Conservation (phyloP, 2,888 invertebrate genomes). For the Theretra japonica region DNA sequence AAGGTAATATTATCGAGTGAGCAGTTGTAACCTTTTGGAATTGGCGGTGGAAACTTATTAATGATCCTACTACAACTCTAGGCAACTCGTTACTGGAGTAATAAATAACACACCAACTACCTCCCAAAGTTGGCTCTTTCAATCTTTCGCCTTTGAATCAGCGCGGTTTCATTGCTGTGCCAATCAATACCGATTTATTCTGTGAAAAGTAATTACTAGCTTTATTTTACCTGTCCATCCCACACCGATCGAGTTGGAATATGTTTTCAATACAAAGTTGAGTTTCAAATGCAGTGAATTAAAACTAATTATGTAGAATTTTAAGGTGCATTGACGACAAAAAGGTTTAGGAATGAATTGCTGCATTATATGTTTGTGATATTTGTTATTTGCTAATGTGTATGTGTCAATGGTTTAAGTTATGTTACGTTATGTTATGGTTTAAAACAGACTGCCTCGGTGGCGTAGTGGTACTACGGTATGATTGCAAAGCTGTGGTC, state of each 20-base stretch:
- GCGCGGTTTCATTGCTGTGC: slow-evolving; percentile 8
- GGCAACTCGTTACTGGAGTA: slow-evolving; percentile 69
- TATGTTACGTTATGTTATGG: too few relatives aligned
- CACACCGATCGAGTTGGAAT: background rate
- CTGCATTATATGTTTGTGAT: too few relatives aligned
- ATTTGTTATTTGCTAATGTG: too few relatives aligned
- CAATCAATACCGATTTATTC: background rate
- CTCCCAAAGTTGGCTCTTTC: slow-evolving; percentile 57
- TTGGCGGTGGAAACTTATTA: slow-evolving; percentile 63
- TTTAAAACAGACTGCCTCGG: too few relatives aligned
- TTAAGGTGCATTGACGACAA: too few relatives aligned
- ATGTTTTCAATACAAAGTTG: background rate
- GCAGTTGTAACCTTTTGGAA: slow-evolving; percentile 57
- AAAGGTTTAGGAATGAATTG: too few relatives aligned
- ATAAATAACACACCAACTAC: slow-evolving; percentile 69
- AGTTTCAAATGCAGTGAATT: too few relatives aligned
- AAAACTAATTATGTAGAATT: too few relatives aligned
- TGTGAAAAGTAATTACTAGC: background rate
- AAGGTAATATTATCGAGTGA: slow-evolving; percentile 39
- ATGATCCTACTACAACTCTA: slow-evolving; percentile 67
- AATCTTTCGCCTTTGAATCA: slow-evolving; percentile 53
- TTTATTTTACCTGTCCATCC: background rate
- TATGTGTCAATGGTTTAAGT: too few relatives aligned
- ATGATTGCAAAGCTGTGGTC: too few relatives aligned
- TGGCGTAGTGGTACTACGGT: too few relatives aligned